Base-by-base conservation (phyloP, 53 echinoderm and acorn worm species). In the Holothuria scabra region DNA sequence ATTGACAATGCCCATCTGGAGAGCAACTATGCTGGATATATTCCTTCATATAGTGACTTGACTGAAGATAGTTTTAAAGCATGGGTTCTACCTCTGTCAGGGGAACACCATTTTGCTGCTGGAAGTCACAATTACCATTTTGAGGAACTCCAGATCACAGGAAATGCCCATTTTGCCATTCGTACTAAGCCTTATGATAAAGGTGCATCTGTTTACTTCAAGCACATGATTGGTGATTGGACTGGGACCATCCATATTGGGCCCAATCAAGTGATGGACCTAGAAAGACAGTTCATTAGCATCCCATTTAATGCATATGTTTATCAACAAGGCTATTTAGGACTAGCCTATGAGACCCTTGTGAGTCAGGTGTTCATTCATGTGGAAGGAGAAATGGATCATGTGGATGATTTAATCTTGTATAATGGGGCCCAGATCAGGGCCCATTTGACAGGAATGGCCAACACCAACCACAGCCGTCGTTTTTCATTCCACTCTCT, bases 91-190 rank as follows among this genome's bases (percentile, higher is more conserved):
- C 95, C 95, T 25, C 95, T 93, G 52, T 86, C 92, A 0, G 90
- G 95, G 19, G 95, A 86, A 79, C 95, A 95, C 44, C 86, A 86
- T 81, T 85, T 95, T 75, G 90, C 95, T 14, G 90, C 88, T 22
- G 95, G 95, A 25, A 78, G 26, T 46, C 90, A 92, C 49, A 75
- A 95, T 76, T 95, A 95, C 76, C 95, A 93, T 25, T 95, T 95
- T 82, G 95, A 95, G 75, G 95, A 95, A 86, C 86, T 95, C 5
- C 95, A 95, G 46, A 95, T 95, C 71, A 90, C 88, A 55, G 95
- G 92, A 55, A 90, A 92, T 55, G 95, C 95, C 57, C 90, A 95
- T 30, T 37, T 95, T 19, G 95, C 92, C 20, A 90, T 90, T 38
- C 81, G 85, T 12, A 93, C 90, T 1, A 76, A 88, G 33, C 92